Evolutionary conservation across 2,888 invertebrate species (phyloP).

Genomic region (Hedychridium roseum): DNA sequence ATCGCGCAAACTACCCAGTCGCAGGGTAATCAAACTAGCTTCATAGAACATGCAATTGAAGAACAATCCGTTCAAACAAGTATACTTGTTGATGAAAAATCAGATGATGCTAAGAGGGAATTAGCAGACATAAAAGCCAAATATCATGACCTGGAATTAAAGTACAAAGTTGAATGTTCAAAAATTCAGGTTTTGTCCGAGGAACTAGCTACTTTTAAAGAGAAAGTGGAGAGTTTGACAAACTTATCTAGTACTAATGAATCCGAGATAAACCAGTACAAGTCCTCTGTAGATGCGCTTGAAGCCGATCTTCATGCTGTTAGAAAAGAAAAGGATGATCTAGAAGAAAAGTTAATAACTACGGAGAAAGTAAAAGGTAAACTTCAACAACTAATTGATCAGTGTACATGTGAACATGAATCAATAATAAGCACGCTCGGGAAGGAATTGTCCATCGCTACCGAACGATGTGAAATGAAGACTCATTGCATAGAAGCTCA

Average conservation of each 20-base stretch:
- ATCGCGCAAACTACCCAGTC: constrained; percentile 12
- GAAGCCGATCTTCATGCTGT: constrained; percentile 11
- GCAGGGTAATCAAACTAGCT: constrained; percentile 28
- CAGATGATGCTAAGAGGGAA: constrained; percentile 14
- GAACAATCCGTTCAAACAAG: constrained; percentile 35
- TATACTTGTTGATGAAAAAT: constrained; percentile 15
- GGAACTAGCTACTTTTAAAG: constrained; percentile 5
- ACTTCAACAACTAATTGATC: constrained; percentile 9
- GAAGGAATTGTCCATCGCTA: no score
- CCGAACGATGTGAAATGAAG: no score
- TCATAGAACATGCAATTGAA: constrained; percentile 10
- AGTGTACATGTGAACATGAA: constrained; percentile 20
- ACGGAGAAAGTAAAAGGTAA: neutral
- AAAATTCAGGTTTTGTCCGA: constrained; percentile 10
- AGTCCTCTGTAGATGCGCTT: constrained; percentile 10
- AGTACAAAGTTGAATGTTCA: constrained; percentile 18
- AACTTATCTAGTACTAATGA: constrained; percentile 12
- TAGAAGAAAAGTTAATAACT: constrained; percentile 13
- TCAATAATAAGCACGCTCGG: constrained; percentile 9
- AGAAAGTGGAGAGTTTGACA: constrained; percentile 1
- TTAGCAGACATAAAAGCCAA: constrained; percentile 16
- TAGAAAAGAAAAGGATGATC: constrained; percentile 11
- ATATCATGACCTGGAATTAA: constrained; percentile 22
- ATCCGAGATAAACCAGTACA: constrained; percentile 13
- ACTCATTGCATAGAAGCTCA: constrained; percentile 32